phyloP scores from a whole-genome alignment of 2,113 vertebrate species.

The Gallinago jamesoni region DNA sequence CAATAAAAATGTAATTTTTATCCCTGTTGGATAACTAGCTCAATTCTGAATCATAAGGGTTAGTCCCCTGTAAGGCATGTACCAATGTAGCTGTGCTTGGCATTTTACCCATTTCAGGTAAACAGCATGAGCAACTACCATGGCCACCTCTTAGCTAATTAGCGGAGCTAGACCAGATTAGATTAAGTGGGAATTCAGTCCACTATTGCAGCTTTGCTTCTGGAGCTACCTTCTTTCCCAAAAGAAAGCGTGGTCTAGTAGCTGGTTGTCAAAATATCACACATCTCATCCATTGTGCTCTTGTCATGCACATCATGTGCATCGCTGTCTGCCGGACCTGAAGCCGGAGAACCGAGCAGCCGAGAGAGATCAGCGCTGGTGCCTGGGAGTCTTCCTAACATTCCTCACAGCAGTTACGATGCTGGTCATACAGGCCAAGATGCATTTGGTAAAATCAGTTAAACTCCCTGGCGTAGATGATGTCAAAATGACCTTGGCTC shows the following conservation, averaged over 20 bases:
- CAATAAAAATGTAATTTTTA: not conserved
- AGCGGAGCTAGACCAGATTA: not conserved
- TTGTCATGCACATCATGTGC: not conserved
- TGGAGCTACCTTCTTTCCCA: not conserved
- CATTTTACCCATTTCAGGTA: not conserved
- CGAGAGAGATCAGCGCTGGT: fast-evolving
- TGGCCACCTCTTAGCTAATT: not conserved
- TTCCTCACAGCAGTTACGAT: not conserved
- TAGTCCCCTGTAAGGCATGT: not conserved
- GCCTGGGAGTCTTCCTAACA: not conserved
- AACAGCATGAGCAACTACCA: not conserved
- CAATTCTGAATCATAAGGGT: not conserved
- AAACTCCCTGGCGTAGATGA: not conserved
- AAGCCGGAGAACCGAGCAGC: not conserved
- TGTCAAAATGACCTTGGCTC: not conserved
- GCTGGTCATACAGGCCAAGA: not conserved
- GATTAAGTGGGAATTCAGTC: not conserved
- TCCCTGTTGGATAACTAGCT: not conserved
- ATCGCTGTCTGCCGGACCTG: not conserved
- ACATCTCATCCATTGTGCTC: not conserved
- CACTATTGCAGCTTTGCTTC: not conserved
- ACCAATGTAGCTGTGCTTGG: not conserved
- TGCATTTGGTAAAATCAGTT: not conserved
- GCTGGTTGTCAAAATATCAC: not conserved
- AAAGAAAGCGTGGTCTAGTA: not conserved